Conservation (phyloP, 2,113 vertebrate genomes). For the Arvicanthis niloticus region DNA sequence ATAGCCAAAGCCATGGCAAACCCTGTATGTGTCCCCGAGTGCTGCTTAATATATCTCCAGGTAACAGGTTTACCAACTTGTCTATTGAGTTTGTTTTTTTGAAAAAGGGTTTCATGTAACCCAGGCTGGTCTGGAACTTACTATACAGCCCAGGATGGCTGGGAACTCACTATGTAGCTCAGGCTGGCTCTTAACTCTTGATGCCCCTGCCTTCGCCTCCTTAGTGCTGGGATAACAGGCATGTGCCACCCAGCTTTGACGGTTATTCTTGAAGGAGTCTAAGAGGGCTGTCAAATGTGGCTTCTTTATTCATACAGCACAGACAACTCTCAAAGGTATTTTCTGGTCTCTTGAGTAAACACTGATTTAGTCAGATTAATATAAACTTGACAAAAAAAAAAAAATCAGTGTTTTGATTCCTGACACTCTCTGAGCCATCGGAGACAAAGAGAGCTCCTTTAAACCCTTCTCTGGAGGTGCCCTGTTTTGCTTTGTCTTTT, state of each 20-base stretch:
- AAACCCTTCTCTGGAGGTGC: background rate
- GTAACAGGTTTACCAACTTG: background rate
- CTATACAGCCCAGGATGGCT: background rate
- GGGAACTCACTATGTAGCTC: background rate
- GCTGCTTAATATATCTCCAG: too few relatives aligned
- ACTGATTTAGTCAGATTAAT: background rate
- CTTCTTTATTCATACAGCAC: background rate
- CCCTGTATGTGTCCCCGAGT: too few relatives aligned
- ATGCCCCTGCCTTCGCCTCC: background rate
- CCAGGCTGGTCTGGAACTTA: background rate
- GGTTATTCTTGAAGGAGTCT: background rate
- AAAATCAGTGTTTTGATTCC: conserved; percentile 53
- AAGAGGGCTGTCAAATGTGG: background rate
- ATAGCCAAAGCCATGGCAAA: background rate
- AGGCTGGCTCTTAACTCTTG: background rate
- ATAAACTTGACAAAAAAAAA: background rate
- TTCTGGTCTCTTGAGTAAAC: conserved; percentile 47
- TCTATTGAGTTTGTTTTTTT: background rate
- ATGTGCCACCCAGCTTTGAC: background rate
- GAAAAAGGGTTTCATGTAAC: background rate
- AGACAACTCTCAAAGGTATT: background rate
- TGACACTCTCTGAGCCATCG: background rate
- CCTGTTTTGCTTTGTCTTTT: too few relatives aligned
- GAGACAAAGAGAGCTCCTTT: conserved; percentile 31
- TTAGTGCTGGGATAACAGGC: background rate